These are phyloP conservation scores for Arctopsyche grandis DNA, from an alignment of 1,140 invertebrate species.

Conservation along the genomic window DNA sequence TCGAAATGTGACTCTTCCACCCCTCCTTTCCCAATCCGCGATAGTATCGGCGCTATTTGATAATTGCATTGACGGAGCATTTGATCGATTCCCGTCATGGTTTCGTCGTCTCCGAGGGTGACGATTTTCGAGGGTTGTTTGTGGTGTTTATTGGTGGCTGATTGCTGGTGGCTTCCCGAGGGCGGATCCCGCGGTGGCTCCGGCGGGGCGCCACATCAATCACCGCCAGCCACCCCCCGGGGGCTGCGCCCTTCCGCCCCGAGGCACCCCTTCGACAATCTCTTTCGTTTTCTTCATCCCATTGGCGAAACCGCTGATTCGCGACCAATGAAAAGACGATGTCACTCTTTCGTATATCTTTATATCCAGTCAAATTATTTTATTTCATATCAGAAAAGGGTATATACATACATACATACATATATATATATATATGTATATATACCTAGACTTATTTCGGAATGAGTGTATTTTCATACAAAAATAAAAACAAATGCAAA, in stretches of 20 bases:
- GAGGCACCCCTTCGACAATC: neutral
- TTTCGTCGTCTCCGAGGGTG: neutral
- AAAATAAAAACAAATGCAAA: too few relatives aligned
- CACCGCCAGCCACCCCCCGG: conserved; percentile 33
- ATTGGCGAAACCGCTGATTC: neutral
- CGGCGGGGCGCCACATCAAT: conserved; percentile 51
- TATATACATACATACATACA: too few relatives aligned
- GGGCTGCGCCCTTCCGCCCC: neutral
- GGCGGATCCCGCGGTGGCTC: conserved; percentile 29
- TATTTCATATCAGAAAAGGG: too few relatives aligned
- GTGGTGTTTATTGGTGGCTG: conserved; percentile 39
- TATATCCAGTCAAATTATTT: too few relatives aligned
- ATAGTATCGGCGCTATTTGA: conserved; percentile 6
- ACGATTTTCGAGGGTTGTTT: conserved; percentile 28
- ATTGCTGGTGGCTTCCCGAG: conserved; percentile 26
- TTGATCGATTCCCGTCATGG: conserved; percentile 28
- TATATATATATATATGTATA: too few relatives aligned
- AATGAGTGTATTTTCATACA: too few relatives aligned
- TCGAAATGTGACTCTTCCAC: too few relatives aligned
- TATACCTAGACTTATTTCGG: too few relatives aligned
- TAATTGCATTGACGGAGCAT: conserved; percentile 23
- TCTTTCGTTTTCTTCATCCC: neutral
- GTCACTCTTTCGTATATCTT: too few relatives aligned
- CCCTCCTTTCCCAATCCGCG: too few relatives aligned
- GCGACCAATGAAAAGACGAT: too few relatives aligned